Base-by-base conservation (phyloP, 92 coral and sea anemone species). In the Zoanthus sociatus region DNA sequence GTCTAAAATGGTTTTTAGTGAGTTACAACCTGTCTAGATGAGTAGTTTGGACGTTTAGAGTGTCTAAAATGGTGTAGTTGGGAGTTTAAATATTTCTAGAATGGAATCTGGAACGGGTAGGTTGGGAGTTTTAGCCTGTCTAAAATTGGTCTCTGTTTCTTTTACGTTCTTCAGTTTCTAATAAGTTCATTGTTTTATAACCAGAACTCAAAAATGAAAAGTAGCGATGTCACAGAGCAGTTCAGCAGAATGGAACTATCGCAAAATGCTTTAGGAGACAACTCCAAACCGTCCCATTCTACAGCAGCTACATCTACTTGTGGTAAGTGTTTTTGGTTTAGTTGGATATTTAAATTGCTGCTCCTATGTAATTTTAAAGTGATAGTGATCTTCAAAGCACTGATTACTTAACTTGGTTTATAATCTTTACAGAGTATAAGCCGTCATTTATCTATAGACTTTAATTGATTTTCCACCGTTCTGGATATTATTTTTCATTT, bases 171-270 rank as follows among this genome's bases (percentile, higher is more conserved):
- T 17, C 15, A 67, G 14, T 20, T 30, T 20, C 42, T 67, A 67
- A 56, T 73, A 68, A 55, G 47, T 12, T 42, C 18, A 1, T 15
- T 76, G 16, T 32, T 17, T 9, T 6, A 5, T 50, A 20, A 76
- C 1, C 64, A 76, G 81, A 55, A 51, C 44, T 17, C 81, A 47
- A 48, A 21, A 26, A 76, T 76, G 81, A 32, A n/a, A 31, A 76
- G 20, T 26, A 30, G 64, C 50, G n/a, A 51, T 51, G 81, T 76
- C 48, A 53, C 64, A 76, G 66, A 76, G 18, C 45, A 76, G 81
- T 18, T 76, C 42, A 63, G 81, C n/a, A 60, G 50, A 55, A 3
- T 76, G 61, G 20, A 18, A 10, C 48, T 76, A 21, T 76, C 81
- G 51, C 81, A 48, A 7, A 16, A 31, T 18, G 9, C 64, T 5